A percentile compares a stretch with the other conserved stretches of the same genome.
phyloP scores from a whole-genome alignment of 1,140 invertebrate species.

The Cherax destructor region DNA sequence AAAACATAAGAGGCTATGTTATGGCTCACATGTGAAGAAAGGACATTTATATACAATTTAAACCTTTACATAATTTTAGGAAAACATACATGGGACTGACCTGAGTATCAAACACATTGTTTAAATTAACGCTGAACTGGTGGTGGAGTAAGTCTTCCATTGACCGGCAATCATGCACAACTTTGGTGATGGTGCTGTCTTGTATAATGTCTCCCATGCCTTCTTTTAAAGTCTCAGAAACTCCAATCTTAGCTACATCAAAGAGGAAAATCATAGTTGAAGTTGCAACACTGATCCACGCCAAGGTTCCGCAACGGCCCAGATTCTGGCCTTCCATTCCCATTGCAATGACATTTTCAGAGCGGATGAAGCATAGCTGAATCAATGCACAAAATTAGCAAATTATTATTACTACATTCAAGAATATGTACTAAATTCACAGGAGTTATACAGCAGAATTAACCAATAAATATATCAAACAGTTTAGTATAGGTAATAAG shows the following conservation, averaged over 20 bases:
- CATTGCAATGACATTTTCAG: constrained; percentile 35
- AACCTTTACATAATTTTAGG: too few relatives aligned
- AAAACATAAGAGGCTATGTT: too few relatives aligned
- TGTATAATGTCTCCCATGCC: constrained; percentile 26
- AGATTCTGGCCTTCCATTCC: constrained; percentile 11
- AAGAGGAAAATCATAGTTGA: constrained; percentile 47
- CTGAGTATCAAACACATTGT: constrained; percentile 59
- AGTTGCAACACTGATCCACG: constrained; percentile 28
- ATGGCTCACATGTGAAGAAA: neutral
- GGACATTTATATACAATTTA: neutral
- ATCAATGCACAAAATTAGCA: too few relatives aligned
- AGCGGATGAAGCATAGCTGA: constrained; percentile 26
- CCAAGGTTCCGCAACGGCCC: constrained; percentile 36
- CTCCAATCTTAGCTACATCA: constrained; percentile 49
- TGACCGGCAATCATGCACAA: constrained; percentile 46
- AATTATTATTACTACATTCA: too few relatives aligned
- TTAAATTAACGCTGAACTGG: constrained; percentile 39
- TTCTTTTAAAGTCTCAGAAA: neutral
- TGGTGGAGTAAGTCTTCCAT: constrained; percentile 51
- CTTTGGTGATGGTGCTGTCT: constrained; percentile 21
- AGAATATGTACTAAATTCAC: too few relatives aligned
- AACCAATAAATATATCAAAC: too few relatives aligned
- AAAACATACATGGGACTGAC: constrained; percentile 3
- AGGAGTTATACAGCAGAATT: too few relatives aligned
- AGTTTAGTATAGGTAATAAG: too few relatives aligned